Base-by-base conservation (phyloP, 1,140 invertebrate genomes). In the Eumaeus atala region DNA sequence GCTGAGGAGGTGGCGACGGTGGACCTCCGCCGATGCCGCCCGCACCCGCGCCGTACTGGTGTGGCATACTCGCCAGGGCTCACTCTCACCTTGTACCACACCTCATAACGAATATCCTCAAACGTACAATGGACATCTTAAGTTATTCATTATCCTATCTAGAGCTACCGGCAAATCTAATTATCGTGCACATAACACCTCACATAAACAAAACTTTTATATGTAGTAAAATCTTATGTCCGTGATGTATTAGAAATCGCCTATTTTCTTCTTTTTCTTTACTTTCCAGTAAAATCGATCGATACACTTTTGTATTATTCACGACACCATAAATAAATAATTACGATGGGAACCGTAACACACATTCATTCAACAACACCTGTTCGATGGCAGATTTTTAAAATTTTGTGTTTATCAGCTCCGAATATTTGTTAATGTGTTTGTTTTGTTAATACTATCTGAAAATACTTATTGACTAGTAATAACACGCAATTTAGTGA, bases 1-100 rank as follows among this genome's bases (percentile, higher is more conserved):
- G 77, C 71, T 82, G 80, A 70, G 80, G 77, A 66, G 80, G 81
- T 66, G 82, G 83, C 71, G 77, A 80, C 63, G 82, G 76, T 58
- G 73, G 72, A 44, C 94, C 94, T 76, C 94, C 93, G 50, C 92
- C 92, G 80, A 91, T 89, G 55, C 89, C 89, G 76, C 89, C 90
- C 59, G 88, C 84, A 58, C 91, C 91, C 80, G 92, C 74, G 61
- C 92, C 92, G 87, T 92, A 93, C 86, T 94, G 92, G 86, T 93
- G 92, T 81, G 92, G 92, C 92, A 93, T 94, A 82, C 88, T 92
- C 85, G 78, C 79, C 78, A 79, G 77, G 72, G 70, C 78, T 72
- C 66, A 66, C 60, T 70, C 67, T 77, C 68, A 77, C 75, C 75
- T 72, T 51, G 58, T 59, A 57, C 58, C 62, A 47, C 63, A 51